Base-by-base conservation (phyloP, 1,140 invertebrate species). In the Lepidurus couesii region DNA sequence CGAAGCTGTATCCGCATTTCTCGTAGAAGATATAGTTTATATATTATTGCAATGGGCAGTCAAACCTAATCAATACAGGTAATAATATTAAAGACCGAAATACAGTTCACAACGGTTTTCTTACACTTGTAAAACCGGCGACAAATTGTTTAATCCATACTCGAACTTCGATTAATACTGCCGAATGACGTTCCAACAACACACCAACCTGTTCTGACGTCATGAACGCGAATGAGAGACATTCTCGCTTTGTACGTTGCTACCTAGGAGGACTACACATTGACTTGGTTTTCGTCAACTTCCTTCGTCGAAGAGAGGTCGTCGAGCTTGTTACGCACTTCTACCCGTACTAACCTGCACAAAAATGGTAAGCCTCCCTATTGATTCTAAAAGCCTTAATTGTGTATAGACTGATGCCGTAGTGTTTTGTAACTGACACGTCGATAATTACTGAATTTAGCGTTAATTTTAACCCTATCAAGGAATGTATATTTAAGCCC, bases 251-350 rank as follows among this genome's bases (percentile, higher is more conserved):
- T 16, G 16, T 21, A 65, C 16, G 1, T 11, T 7, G 16, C 21
- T 65, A n/a, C 53, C 16, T 5, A 13, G 21, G 13, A 65, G 6
- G 53, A 65, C 16, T 16, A 34, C 34, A 34, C 34, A 34, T 34
- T 34, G 1, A 4, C 21, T 65, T 65, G 16, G 53, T 65, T 21
- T 65, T 65, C 53, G 21, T 65, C 53, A 65, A 65, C 53, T 65
- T 65, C 53, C 53, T 65, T 65, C 53, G 53, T n/a, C 53, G 53
- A 21, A 65, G 53, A n/a, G n/a, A 65, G 13, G 53, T n/a, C 53
- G n/a, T 65, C 13, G 34, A 13, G 53, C 21, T 65, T 13, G 53
- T 65, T n/a, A 11, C 21, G 16, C 53, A 65, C 53, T 65, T 13
- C 53, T n/a, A 65, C 16, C n/a, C 3, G 16, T 16, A 13, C 16